These are phyloP conservation scores for Laterallus jamaicensis DNA, from an alignment of 2,113 vertebrate genomes.

Conservation along the genomic window DNA sequence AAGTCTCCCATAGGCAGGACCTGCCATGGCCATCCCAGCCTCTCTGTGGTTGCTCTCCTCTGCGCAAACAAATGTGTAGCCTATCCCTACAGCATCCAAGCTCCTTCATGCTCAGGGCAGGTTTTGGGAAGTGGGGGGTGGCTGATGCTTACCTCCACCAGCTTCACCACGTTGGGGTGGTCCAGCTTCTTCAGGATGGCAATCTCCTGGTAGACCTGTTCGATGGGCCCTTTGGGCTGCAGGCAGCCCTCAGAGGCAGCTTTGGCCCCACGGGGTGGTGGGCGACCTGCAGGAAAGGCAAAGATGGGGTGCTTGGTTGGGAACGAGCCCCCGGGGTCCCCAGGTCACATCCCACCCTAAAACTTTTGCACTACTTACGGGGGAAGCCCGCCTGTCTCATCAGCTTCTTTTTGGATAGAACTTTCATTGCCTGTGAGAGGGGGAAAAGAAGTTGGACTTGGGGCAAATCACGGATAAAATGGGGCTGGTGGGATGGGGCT, in stretches of 20 bases:
- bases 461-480: background rate
- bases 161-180: conserved; percentile 96
- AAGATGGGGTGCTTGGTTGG: rapidly evolving
- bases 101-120: rapidly evolving
- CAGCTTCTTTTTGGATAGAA: conserved; percentile 95
- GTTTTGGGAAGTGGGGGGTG: background rate
- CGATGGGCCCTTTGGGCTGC: conserved; percentile 90
- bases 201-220: conserved; percentile 97
- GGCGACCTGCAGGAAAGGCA: conserved; percentile 81
- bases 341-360: background rate
- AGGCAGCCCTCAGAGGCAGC: conserved; percentile 78
- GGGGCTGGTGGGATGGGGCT: background rate
- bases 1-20: background rate
- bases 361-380: conserved; percentile 82
- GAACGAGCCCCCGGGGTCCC: background rate
- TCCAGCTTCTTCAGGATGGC: conserved; percentile 98
- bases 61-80: rapidly evolving
- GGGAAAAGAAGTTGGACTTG: background rate
- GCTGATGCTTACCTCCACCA: conserved; percentile 84
- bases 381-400: conserved; percentile 98
- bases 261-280: conserved; percentile 89
- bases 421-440: conserved; percentile 92
- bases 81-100: background rate
- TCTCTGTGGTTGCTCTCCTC: background rate
- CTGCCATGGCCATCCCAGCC: background rate